These are phyloP conservation scores for Imbricaverruca yamaguchii DNA, from an alignment of 2,888 invertebrate species.

Conservation along the genomic window DNA sequence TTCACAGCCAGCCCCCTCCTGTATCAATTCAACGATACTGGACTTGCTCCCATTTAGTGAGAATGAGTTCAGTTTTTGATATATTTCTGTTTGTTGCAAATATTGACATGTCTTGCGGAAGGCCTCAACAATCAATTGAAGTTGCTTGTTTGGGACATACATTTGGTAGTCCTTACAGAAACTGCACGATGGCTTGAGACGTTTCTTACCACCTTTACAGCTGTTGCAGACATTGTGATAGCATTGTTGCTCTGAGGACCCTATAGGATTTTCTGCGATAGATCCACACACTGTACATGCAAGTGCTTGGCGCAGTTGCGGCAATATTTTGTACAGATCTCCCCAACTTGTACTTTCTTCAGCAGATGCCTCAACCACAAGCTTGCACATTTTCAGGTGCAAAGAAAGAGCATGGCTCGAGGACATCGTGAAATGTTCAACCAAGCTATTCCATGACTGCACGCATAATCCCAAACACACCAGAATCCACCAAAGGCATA, in stretches of 20 bases:
- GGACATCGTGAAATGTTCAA: constrained; percentile 53
- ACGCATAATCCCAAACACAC: background rate
- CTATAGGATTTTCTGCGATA: constrained; percentile 70
- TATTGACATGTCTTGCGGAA: constrained; percentile 83
- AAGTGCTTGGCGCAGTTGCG: constrained; percentile 74
- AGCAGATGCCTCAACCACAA: constrained; percentile 64
- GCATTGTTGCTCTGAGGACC: constrained; percentile 68
- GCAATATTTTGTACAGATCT: constrained; percentile 72
- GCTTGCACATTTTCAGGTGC: constrained; percentile 71
- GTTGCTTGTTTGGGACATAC: constrained; percentile 71
- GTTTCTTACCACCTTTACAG: constrained; percentile 76
- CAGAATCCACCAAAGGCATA: background rate
- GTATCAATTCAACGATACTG: constrained; percentile 64
- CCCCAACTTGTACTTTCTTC: constrained; percentile 54
- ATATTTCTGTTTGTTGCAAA: constrained; percentile 64
- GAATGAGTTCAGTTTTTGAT: constrained; percentile 51
- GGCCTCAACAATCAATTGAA: constrained; percentile 73
- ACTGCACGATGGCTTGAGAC: constrained; percentile 71
- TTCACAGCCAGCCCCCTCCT: constrained; percentile 53
- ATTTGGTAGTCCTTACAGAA: constrained; percentile 77
- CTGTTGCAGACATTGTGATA: constrained; percentile 81
- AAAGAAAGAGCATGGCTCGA: constrained; percentile 55
- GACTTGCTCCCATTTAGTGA: constrained; percentile 46
- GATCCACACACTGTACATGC: constrained; percentile 84
- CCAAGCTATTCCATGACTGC: background rate